Base-by-base conservation (phyloP, 2,888 invertebrate species). In the Lasioglossum leucozonium region DNA sequence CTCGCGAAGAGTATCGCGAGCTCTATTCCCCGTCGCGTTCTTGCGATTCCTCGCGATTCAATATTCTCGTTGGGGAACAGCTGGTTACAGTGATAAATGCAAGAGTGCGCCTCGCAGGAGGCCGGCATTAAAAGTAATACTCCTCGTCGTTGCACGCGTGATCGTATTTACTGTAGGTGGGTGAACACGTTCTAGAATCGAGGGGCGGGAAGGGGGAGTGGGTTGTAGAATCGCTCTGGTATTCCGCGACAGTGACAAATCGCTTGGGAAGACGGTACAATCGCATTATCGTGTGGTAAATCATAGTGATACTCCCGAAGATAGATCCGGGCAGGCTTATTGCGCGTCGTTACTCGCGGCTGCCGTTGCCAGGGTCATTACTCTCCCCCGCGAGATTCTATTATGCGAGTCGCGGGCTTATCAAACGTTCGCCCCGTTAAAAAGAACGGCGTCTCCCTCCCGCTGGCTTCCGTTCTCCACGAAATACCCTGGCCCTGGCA, bases 271-370 rank as follows among this genome's bases (percentile, higher is more conserved):
- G 77, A 79, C 47, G 80, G 67, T 55, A 69, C 74, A 80, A 81
- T 81, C 81, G 74, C 75, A 79, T 88, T 86, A 84, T 82, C 84
- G 78, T 62, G 73, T 37, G 67, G 80, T 82, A 79, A 87, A 88
- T 81, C 83, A 30, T 51, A 65, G 8, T 79, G 81, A 88, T 88
- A 84, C 81, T 74, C 79, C 40, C 26, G 55, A 73, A 81, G 80
- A 82, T 79, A 72, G 62, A 85, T 58, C 75, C 72, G 51, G 42
- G 73, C 44, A 82, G 81, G 81, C 81, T 86, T 88, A 79, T 88
- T 86, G 86, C 87, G n/a, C 37, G 80, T 65, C 76, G 72, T 65
- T 79, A 79, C 73, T 69, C 73, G 67, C 58, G 47, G 2, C 71
- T 55, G 47, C 22, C 77, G 2, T 65, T 55, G 58, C 22, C 77